phyloP scores from a whole-genome alignment of 2,888 invertebrate species.

The Incurvaria masculella region DNA sequence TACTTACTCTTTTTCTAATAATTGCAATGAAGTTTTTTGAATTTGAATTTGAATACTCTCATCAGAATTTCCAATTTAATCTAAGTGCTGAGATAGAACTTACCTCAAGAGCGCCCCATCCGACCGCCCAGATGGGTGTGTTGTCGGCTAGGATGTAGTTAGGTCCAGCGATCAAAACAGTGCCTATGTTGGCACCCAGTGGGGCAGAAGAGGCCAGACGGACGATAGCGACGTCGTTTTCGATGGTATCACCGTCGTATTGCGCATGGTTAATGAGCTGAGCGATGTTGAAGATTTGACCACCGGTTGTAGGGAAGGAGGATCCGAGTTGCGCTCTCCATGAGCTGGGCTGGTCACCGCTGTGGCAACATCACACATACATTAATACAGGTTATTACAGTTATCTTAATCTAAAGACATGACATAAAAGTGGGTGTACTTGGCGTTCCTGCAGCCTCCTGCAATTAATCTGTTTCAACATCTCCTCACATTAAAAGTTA shows the following conservation, averaged over 20 bases:
- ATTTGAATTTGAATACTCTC: no score
- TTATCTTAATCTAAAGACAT: no score
- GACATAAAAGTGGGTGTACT: no score
- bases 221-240: conserved; percentile 32
- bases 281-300: conserved; percentile 18
- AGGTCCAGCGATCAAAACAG: conserved; percentile 23
- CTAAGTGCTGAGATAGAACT: no score
- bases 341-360: conserved; percentile 14
- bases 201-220: conserved; percentile 20
- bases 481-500: no score
- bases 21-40: no score
- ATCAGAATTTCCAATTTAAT: no score
- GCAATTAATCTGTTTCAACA: no score
- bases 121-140: conserved; percentile 31
- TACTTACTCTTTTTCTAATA: no score
- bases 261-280: conserved; percentile 24
- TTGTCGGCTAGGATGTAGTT: conserved; percentile 26
- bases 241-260: conserved; percentile 22
- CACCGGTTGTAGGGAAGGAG: conserved; percentile 24
- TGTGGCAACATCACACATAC: no score
- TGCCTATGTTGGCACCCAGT: conserved; percentile 19
- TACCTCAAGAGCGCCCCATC: conserved; percentile 35
- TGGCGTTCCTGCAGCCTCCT: no score
- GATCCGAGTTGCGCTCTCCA: conserved; percentile 30
- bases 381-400: no score